These are phyloP conservation scores for Heterodera filipjevi DNA, from an alignment of 2,888 invertebrate genomes.

Conservation along the genomic window DNA sequence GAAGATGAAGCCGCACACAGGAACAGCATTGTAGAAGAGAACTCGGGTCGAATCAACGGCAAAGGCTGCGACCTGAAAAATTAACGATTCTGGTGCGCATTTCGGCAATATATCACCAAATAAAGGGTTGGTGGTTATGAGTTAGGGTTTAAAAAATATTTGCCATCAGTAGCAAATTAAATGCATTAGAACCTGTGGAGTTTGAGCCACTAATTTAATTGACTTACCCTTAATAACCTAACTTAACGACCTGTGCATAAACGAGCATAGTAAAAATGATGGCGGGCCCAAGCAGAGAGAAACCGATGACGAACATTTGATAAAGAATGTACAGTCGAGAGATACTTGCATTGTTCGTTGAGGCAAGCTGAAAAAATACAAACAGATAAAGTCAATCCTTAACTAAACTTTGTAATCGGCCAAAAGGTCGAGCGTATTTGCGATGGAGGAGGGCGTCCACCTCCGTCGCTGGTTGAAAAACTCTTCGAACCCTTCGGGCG, in stretches of 20 bases:
- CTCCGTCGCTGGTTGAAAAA: constrained; percentile 65
- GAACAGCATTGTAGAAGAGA: constrained; percentile 57
- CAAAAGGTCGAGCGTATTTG: constrained; percentile 64
- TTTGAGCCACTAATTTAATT: background rate
- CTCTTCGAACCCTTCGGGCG: constrained; percentile 66
- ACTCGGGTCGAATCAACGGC: constrained; percentile 51
- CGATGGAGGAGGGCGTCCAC: constrained; percentile 65
- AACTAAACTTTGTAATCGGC: constrained; percentile 62
- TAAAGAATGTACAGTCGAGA: constrained; percentile 62
- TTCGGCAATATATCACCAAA: background rate
- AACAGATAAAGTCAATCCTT: background rate
- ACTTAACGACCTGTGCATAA: constrained; percentile 54
- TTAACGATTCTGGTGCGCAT: background rate
- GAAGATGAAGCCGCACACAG: constrained; percentile 56
- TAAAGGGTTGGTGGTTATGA: too few relatives aligned
- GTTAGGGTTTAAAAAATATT: too few relatives aligned
- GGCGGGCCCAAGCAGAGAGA: constrained; percentile 64
- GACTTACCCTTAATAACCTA: too few relatives aligned
- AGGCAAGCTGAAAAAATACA: constrained; percentile 50
- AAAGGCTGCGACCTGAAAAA: constrained; percentile 56
- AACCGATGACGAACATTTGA: constrained; percentile 65
- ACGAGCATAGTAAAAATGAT: constrained; percentile 65
- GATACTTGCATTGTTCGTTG: constrained; percentile 62
- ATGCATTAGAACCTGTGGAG: constrained; percentile 4
- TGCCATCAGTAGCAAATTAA: background rate